A percentile compares a stretch with the other conserved stretches of the same genome.
phyloP scores from a whole-genome alignment of 2,113 vertebrate species.

The Burhinus oedicnemus region DNA sequence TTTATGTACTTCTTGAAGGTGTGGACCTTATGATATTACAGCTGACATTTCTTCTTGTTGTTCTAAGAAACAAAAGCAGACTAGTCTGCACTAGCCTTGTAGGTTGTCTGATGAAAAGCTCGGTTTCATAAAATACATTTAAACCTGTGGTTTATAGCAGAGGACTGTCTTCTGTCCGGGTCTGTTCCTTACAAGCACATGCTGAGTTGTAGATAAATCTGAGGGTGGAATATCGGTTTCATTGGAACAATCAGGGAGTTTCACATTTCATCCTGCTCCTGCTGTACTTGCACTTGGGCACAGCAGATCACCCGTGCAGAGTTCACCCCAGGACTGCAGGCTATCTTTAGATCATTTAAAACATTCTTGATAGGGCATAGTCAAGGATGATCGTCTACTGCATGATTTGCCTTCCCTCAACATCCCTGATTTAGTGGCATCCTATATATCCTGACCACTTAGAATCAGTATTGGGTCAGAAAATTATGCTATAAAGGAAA shows the following conservation, averaged over 20 bases:
- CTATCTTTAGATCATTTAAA: neutral
- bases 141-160: neutral
- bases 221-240: neutral
- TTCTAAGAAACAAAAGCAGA: neutral
- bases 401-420: neutral
- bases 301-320: neutral
- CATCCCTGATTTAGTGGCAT: neutral
- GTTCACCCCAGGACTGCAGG: neutral
- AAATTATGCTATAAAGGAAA: neutral
- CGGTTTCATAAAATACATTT: neutral
- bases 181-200: neutral
- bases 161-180: neutral
- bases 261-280: neutral
- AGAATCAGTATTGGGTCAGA: neutral
- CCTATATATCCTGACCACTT: neutral
- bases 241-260: neutral
- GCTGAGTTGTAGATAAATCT: neutral
- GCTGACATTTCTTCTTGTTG: neutral
- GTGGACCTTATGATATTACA: neutral
- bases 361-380: neutral
- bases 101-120: neutral
- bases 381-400: neutral
- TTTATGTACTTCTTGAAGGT: neutral
- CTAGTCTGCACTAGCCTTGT: neutral
- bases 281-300: neutral